phyloP scores from a whole-genome alignment of 1,140 invertebrate genomes.

The Drosophila tsacasi region DNA sequence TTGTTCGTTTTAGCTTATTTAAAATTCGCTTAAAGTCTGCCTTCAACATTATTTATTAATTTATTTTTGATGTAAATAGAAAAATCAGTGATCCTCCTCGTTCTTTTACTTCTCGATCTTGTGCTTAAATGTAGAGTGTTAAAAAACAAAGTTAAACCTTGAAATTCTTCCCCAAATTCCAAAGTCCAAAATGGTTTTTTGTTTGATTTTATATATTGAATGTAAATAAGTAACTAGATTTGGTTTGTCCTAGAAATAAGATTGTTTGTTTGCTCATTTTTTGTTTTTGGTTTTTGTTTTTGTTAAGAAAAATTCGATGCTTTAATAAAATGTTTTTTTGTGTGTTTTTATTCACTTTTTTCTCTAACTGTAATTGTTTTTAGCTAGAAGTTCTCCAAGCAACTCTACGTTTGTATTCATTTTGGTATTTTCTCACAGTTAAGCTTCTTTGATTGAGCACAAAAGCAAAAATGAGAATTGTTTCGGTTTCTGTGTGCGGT shows the following conservation, averaged over 20 bases:
- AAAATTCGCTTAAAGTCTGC: slow-evolving; percentile 78
- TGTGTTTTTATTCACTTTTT: slow-evolving; percentile 17
- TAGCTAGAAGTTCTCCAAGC: slow-evolving; percentile 50
- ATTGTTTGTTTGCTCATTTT: slow-evolving; percentile 72
- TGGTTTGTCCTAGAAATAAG: slow-evolving; percentile 75
- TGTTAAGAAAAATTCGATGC: slow-evolving; percentile 79
- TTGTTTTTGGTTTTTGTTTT: slow-evolving; percentile 34
- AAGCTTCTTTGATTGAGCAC: slow-evolving; percentile 85
- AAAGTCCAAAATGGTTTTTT: slow-evolving; percentile 74
- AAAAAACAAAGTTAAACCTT: slow-evolving; percentile 75
- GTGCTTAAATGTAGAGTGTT: slow-evolving; percentile 57
- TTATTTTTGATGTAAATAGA: slow-evolving; percentile 73
- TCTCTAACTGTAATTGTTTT: slow-evolving; percentile 47
- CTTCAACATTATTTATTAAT: slow-evolving; percentile 64
- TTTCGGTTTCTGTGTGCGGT: slow-evolving; percentile 37
- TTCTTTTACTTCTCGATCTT: slow-evolving; percentile 37
- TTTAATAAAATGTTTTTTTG: slow-evolving; percentile 71
- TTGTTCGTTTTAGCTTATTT: slow-evolving; percentile 63
- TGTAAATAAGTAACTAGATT: slow-evolving; percentile 55
- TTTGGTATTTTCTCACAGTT: slow-evolving; percentile 83
- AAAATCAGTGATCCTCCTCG: slow-evolving; percentile 66
- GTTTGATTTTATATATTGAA: slow-evolving; percentile 27
- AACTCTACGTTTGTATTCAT: slow-evolving; percentile 63
- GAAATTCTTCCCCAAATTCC: slow-evolving; percentile 85
- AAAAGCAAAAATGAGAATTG: slow-evolving; percentile 82